Evolutionary conservation across 2,113 vertebrate genomes (phyloP).

Genomic region (Peromyscus californicus): DNA sequence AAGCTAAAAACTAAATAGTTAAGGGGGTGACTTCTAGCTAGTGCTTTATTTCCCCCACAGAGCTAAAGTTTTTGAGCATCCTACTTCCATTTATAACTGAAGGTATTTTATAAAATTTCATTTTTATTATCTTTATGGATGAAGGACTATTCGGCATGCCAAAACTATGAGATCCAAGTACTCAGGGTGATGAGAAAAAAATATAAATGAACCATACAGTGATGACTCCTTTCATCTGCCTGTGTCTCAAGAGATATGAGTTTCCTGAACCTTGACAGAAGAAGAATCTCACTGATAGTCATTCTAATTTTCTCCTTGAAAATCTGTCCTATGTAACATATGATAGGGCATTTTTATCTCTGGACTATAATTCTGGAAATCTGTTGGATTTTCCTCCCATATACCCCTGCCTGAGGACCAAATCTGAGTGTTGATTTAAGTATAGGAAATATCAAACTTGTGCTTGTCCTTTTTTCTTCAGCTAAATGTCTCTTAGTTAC

Average conservation of each 20-base stretch:
- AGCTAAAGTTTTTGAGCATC: conserved; percentile 50
- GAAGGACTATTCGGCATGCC: conserved; percentile 55
- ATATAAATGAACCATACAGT: conserved; percentile 45
- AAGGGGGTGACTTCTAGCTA: conserved; percentile 20
- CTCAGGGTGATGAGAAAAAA: conserved; percentile 28
- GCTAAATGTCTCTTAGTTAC: background rate
- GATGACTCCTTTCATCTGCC: conserved; percentile 29
- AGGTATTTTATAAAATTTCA: conserved; percentile 61
- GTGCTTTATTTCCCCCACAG: background rate
- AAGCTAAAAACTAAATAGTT: conserved; percentile 39
- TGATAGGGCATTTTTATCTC: background rate
- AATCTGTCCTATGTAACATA: background rate
- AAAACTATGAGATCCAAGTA: conserved; percentile 31
- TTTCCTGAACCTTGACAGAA: conserved; percentile 50
- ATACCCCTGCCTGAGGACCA: background rate
- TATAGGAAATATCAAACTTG: background rate
- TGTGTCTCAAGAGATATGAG: conserved; percentile 45
- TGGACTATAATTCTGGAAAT: background rate
- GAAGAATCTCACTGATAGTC: background rate
- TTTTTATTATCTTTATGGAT: conserved; percentile 77
- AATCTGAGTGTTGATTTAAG: background rate
- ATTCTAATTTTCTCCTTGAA: conserved; percentile 59
- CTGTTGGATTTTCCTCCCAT: background rate
- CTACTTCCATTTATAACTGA: conserved; percentile 52
- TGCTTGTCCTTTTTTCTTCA: background rate